Evolutionary conservation across 2,113 vertebrate species (phyloP).

Genomic region (Ancistrus triradiatus): DNA sequence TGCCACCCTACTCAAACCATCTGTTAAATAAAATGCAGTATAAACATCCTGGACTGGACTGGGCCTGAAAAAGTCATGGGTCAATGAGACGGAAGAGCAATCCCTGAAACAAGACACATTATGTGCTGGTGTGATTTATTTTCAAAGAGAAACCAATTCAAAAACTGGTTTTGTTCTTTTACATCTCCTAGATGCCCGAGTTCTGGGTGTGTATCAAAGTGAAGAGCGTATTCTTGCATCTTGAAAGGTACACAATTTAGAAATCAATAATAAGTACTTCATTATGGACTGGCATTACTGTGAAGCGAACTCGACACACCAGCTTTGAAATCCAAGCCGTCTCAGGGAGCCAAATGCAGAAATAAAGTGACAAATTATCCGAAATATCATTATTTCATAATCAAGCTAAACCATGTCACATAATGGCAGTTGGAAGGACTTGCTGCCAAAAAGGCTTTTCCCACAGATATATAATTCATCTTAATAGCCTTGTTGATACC

Average conservation of each 20-base stretch:
- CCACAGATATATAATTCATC: constrained; percentile 42
- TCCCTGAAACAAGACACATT: background rate
- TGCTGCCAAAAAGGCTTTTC: constrained; percentile 39
- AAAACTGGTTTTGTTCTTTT: constrained; percentile 53
- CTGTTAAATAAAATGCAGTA: too few relatives aligned
- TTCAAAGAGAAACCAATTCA: constrained; percentile 55
- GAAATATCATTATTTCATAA: constrained; percentile 26
- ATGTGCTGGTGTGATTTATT: constrained; percentile 35
- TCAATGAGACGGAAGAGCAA: background rate
- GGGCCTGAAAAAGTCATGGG: background rate
- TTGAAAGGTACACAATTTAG: constrained; percentile 47
- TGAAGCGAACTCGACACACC: constrained; percentile 31
- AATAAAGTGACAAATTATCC: constrained; percentile 21
- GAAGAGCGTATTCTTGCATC: constrained; percentile 45
- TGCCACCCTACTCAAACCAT: background rate
- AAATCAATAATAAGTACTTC: constrained; percentile 50
- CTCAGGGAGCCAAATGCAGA: constrained; percentile 9
- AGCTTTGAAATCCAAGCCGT: constrained; percentile 41
- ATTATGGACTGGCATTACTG: constrained; percentile 47
- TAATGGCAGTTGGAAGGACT: constrained; percentile 20
- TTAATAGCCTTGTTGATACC: constrained; percentile 34
- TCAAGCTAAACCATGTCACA: constrained; percentile 23
- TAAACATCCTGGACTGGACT: too few relatives aligned
- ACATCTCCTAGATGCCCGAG: constrained; percentile 57
- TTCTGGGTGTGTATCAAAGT: constrained; percentile 60